Conservation (phyloP, 2,888 invertebrate species). For the Thumatha senex region DNA sequence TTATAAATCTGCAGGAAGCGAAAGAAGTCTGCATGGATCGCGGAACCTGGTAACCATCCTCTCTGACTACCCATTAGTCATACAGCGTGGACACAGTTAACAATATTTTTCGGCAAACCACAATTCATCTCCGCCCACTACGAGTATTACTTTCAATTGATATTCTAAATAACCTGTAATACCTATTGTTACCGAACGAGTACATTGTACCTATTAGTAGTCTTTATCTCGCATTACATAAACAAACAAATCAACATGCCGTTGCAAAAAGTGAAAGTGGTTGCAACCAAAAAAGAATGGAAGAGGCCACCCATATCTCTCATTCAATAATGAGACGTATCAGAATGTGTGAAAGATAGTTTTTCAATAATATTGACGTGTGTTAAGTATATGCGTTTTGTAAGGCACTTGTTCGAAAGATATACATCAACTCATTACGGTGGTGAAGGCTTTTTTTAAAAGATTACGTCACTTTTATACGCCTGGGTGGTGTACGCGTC, state of each 20-base stretch:
- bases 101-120: neutral
- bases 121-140: neutral
- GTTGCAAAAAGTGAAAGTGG: constrained; percentile 36
- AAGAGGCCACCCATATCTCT: neutral
- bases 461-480: neutral
- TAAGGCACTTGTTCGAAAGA: constrained; percentile 26
- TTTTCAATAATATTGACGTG: neutral
- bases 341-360: neutral
- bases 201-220: neutral
- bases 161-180: neutral
- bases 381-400: constrained; percentile 24
- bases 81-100: no score
- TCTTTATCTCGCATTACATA: constrained; percentile 27
- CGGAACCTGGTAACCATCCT: no score
- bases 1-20: no score
- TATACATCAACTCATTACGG: constrained; percentile 9
- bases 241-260: constrained; percentile 23
- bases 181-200: neutral
- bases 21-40: no score
- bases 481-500: neutral
- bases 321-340: constrained; percentile 14
- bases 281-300: constrained; percentile 27
- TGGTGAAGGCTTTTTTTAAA: constrained; percentile 1
- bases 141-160: constrained; percentile 4
- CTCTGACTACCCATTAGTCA: no score